Base-by-base conservation (phyloP, 2,888 invertebrate species). In the Pharmacophagus antenor region DNA sequence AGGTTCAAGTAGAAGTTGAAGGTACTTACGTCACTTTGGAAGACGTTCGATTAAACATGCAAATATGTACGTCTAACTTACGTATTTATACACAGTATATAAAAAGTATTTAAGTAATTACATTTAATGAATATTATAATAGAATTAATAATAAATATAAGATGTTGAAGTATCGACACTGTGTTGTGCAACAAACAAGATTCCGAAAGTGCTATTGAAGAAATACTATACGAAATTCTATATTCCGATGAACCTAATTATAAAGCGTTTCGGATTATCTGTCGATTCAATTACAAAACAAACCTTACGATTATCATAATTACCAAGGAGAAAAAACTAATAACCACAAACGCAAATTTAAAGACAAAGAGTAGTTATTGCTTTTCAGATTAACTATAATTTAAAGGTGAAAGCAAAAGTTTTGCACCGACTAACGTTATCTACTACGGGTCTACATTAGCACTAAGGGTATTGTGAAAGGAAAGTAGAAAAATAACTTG, bases 401-500 rank as follows among this genome's bases (percentile, higher is more conserved):
- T 37, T 18, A 42, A 57, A 37, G 64, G 63, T 70, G 64, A 70
- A 73, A 74, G 71, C 71, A 72, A 72, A 70, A 60, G 42, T 59
- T 70, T 67, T 59, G 70, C 48, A 66, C 68, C 65, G 72, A 71
- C 59, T 63, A 72, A 67, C 62, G 65, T 68, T 62, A 65, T 61
- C 58, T 55, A 58, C 68, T 70, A 70, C 67, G 52, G 53, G 31
- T 68, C 70, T 70, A 70, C 63, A 62, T 67, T 72, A 71, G 65
- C 67, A 71, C 79, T 83, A 80, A 76, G 75, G 70, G 76, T 78
- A 79, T 80, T 72, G 77, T 75, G 83, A 88, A 89, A 85, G 76
- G 71, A 90, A 89, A 74, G 83, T 89, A 90, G 86, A 89, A 89
- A 90, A 89, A 88, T 88, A 90, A 90, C 83, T 87, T 82, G 87